Conservation (phyloP, 1,140 invertebrate genomes). For the Halictus rubicundus region DNA sequence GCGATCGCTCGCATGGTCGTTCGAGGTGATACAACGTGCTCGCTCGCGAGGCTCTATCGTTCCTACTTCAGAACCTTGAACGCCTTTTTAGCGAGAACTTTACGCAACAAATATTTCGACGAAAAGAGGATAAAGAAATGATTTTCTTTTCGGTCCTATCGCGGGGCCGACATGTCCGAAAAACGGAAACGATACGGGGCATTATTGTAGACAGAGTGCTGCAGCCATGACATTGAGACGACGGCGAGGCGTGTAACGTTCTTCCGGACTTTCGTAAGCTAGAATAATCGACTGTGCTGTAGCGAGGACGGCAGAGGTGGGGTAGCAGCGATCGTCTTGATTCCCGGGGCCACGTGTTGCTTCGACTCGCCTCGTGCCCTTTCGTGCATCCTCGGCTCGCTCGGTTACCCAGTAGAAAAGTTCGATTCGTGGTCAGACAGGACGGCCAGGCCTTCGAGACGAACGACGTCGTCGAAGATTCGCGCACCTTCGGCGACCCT, state of each 20-base stretch:
- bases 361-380: conserved; percentile 38
- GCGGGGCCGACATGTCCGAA: too few relatives aligned
- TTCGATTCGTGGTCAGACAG: conserved; percentile 43
- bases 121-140: too few relatives aligned
- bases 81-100: too few relatives aligned
- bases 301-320: background rate
- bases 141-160: too few relatives aligned
- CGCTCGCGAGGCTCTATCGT: too few relatives aligned
- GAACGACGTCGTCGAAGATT: too few relatives aligned
- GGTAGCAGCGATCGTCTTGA: conserved; percentile 5
- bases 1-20: background rate
- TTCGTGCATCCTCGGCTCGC: conserved; percentile 20
- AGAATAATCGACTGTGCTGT: conserved; percentile 31
- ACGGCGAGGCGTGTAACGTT: conserved; percentile 16
- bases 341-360: conserved; percentile 60
- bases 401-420: conserved; percentile 52
- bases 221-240: conserved; percentile 54
- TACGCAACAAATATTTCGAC: too few relatives aligned
- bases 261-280: conserved; percentile 36
- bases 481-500: too few relatives aligned
- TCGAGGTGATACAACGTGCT: too few relatives aligned
- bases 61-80: too few relatives aligned
- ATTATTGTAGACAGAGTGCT: background rate
- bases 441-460: too few relatives aligned
- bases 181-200: too few relatives aligned